phyloP scores from a whole-genome alignment of 2,797 vertebrate species.

The Graptemys geographica region DNA sequence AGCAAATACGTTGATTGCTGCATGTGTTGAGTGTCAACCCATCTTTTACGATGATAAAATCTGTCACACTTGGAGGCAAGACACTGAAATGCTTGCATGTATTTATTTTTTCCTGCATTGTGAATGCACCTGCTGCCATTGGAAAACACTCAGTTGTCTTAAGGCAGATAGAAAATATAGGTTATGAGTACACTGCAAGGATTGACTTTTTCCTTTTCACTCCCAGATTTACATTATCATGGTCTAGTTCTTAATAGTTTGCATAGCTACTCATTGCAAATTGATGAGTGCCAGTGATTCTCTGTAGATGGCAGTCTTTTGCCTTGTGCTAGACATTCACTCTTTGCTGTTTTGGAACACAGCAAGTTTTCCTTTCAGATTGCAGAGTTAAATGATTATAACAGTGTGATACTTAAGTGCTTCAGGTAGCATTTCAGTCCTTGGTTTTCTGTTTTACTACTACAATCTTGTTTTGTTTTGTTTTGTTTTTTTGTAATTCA shows the following conservation, averaged over 20 bases:
- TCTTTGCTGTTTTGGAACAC: neutral
- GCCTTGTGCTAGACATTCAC: conserved; percentile 4
- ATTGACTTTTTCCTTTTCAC: neutral
- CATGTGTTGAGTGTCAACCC: neutral
- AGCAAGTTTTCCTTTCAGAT: neutral
- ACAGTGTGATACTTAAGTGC: neutral
- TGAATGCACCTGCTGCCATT: neutral
- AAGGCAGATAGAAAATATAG: neutral
- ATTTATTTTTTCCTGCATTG: neutral
- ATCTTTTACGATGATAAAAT: neutral
- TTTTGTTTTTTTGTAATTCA: neutral
- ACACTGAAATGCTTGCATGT: neutral
- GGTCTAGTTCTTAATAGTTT: neutral
- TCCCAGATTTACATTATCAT: neutral
- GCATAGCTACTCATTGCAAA: neutral
- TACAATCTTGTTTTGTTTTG: neutral
- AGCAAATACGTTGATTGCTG: neutral
- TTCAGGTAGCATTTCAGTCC: neutral
- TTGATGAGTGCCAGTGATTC: neutral
- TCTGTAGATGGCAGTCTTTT: conserved; percentile 44
- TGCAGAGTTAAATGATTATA: neutral
- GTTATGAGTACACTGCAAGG: neutral
- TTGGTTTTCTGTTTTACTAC: neutral
- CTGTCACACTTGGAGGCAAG: neutral
- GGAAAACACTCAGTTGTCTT: rapidly evolving